These are phyloP conservation scores for Flabesymbios commensalis DNA, from an alignment of 2,888 invertebrate species.

Conservation along the genomic window DNA sequence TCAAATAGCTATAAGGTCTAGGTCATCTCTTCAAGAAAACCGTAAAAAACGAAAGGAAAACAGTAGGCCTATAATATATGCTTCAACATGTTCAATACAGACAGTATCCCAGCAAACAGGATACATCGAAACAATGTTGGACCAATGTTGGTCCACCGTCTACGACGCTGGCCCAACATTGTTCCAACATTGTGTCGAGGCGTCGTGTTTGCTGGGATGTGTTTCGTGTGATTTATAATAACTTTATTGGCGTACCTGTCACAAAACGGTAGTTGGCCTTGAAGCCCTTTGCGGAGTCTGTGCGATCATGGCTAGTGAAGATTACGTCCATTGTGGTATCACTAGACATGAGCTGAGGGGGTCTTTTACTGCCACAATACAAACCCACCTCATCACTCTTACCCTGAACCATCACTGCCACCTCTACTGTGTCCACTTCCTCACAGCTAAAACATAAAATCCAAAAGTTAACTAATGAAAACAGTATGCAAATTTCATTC, in stretches of 20 bases:
- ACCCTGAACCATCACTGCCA: slow-evolving; percentile 80
- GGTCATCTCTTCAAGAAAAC: too few species aligned
- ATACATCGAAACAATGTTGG: too few species aligned
- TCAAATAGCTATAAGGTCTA: too few species aligned
- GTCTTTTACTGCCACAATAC: slow-evolving; percentile 81
- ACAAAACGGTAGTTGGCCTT: slow-evolving; percentile 86
- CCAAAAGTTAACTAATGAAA: too few species aligned
- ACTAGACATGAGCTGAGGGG: slow-evolving; percentile 91
- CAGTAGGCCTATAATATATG: too few species aligned
- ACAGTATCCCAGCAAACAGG: too few species aligned
- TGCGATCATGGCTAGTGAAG: slow-evolving; percentile 70
- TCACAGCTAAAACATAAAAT: slow-evolving; percentile 42
- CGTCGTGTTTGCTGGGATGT: too few species aligned
- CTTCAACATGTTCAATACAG: background rate
- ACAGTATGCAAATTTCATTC: too few species aligned
- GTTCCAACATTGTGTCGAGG: too few species aligned
- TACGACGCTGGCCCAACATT: too few species aligned
- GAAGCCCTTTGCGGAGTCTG: slow-evolving; percentile 81
- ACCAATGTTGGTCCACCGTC: too few species aligned
- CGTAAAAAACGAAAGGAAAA: too few species aligned
- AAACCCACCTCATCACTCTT: slow-evolving; percentile 84
- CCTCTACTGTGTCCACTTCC: slow-evolving; percentile 75
- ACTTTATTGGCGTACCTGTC: slow-evolving; percentile 75
- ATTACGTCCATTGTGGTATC: slow-evolving; percentile 84
- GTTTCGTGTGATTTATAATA: background rate